These are phyloP conservation scores for Pygoscelis antarcticus DNA, from an alignment of 2,113 vertebrate species.

Conservation along the genomic window DNA sequence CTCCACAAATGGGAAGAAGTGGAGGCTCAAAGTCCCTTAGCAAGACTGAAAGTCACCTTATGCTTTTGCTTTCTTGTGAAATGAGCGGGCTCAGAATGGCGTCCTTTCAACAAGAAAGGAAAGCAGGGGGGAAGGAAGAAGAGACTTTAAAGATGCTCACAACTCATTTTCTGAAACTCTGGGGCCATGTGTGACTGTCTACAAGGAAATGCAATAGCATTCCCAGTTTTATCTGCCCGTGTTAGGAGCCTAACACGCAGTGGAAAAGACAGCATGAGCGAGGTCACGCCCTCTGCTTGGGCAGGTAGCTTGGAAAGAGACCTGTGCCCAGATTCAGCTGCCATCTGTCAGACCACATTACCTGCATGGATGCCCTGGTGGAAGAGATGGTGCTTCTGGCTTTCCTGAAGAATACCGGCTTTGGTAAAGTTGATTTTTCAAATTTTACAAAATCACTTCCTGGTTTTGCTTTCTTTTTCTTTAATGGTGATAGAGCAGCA, in stretches of 20 bases:
- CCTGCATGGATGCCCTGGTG: conserved; percentile 36
- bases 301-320: neutral
- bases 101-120: neutral
- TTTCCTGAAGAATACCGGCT: conserved; percentile 82
- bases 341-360: neutral
- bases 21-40: neutral
- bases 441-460: conserved; percentile 81
- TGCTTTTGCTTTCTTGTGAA: neutral
- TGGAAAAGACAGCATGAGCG: neutral
- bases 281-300: neutral
- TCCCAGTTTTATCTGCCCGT: neutral
- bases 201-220: neutral
- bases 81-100: neutral
- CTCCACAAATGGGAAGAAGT: neutral
- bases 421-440: conserved; percentile 71
- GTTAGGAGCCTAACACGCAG: neutral
- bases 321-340: neutral
- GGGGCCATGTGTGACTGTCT: neutral
- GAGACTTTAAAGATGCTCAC: neutral
- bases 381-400: conserved; percentile 44
- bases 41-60: neutral
- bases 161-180: neutral
- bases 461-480: conserved; percentile 54
- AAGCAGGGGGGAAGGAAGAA: neutral
- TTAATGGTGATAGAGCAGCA: neutral